These are phyloP conservation scores for Zoroaster sp. DNA, from an alignment of 53 echinoderm and acorn worm species.

Conservation along the genomic window DNA sequence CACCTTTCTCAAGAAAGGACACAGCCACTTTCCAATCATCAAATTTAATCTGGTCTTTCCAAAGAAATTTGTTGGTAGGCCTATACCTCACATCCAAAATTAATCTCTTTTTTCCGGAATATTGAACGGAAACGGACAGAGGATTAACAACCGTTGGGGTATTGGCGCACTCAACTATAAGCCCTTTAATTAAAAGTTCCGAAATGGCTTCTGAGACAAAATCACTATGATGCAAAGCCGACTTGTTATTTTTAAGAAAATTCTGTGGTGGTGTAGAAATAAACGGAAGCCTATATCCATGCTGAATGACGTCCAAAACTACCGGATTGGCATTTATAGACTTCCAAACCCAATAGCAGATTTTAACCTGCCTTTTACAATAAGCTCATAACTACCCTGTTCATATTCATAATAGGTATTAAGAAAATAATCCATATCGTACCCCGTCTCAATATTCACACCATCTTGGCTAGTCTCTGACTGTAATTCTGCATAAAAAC, in stretches of 20 bases:
- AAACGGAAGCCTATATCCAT: conserved; percentile 22
- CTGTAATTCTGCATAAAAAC: too few species aligned
- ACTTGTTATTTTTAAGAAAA: neutral
- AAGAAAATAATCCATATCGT: neutral
- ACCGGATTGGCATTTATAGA: neutral
- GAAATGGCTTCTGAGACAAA: conserved; percentile 16
- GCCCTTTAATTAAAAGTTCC: conserved; percentile 1
- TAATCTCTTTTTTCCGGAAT: conserved; percentile 47
- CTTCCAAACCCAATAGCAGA: neutral
- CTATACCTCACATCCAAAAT: conserved; percentile 41
- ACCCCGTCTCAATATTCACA: neutral
- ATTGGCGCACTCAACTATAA: neutral
- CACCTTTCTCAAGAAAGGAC: conserved; percentile 37
- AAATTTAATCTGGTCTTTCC: conserved; percentile 51
- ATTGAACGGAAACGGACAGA: conserved; percentile 42
- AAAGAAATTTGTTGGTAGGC: conserved; percentile 32
- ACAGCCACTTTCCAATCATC: conserved; percentile 37
- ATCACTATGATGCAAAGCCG: neutral
- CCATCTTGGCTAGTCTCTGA: too few species aligned
- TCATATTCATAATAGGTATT: neutral
- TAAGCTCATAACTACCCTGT: neutral
- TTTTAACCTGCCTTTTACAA: neutral
- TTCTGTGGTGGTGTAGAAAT: neutral
- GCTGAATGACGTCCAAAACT: neutral
- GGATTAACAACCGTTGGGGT: conserved; percentile 39